These are phyloP conservation scores for Bradypus variegatus DNA, from an alignment of 2,797 vertebrate species.

Conservation along the genomic window DNA sequence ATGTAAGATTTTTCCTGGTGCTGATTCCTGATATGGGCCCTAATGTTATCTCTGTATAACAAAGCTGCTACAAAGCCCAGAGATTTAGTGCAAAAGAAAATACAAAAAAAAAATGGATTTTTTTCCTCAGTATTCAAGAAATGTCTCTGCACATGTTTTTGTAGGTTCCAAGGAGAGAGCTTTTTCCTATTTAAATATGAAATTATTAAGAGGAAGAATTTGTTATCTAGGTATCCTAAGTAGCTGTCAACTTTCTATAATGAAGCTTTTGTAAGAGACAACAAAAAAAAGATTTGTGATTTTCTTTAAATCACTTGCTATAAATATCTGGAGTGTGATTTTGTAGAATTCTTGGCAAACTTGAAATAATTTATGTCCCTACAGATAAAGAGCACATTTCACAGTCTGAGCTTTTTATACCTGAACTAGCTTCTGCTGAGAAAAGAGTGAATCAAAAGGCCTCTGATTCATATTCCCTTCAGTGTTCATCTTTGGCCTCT, in stretches of 20 bases:
- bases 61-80: neutral
- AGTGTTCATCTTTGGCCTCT: neutral
- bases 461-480: neutral
- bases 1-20: neutral
- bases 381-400: neutral
- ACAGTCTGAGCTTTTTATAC: neutral
- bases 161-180: neutral
- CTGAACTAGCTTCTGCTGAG: slow-evolving; percentile 1
- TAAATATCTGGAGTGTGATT: neutral
- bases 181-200: neutral
- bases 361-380: neutral
- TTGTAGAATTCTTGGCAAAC: neutral
- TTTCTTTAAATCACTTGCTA: neutral
- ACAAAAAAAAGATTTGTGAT: neutral
- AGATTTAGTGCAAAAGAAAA: slow-evolving; percentile 37
- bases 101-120: neutral
- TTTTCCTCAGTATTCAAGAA: slow-evolving; percentile 27
- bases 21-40: neutral
- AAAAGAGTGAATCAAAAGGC: neutral
- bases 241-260: neutral
- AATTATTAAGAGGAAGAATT: neutral
- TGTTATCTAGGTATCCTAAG: neutral
- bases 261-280: neutral
- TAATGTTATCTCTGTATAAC: neutral
- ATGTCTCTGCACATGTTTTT: neutral